Base-by-base conservation (phyloP, 2,888 invertebrate species). In the Andrena haemorrhoa region DNA sequence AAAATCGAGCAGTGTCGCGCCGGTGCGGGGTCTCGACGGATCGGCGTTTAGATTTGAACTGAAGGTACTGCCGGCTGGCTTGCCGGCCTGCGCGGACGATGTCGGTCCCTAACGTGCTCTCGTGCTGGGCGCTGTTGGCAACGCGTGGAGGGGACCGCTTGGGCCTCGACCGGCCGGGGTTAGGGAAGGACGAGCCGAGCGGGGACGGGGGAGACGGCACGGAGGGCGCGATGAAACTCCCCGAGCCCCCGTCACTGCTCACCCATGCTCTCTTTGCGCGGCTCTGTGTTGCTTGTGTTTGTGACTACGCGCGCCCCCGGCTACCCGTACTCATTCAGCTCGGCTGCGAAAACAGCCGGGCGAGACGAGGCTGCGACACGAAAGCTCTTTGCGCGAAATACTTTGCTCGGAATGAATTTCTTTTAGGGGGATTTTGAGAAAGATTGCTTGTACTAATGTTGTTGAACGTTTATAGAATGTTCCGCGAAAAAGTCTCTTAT, bases 1-100 rank as follows among this genome's bases (percentile, higher is more conserved):
- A 75, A 75, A 79, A 69, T 83, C 64, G 83, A 82, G 79, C 83
- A 69, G 58, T 64, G 33, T 58, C 70, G 71, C 81, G 79, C 76
- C 41, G 65, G 41, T 12, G 41, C 26, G 41, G 41, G 74, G 63
- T 78, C 72, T 66, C 64, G 72, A 72, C 75, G 47, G 49, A 12
- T 64, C 85, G 75, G 63, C 83, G 85, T 85, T 83, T 81, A 73
- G 83, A 74, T 83, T 80, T 79, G 75, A 83, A 86, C 85, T 85
- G 85, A 77, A 47, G 81, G 77, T 75, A 75, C 61, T 23, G 23
- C 68, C 63, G 69, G 60, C 70, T 70, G 63, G 65, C 20, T 56
- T 26, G 65, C 26, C 70, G 47, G 73, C 53, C n/a, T 29, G 74
- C 79, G 65, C 33, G 51, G 60, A 68, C 41, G 41, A 41, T n/a